Evolutionary conservation across 2,888 invertebrate species (phyloP), one percentile per base, ranked within the genome.

Genomic region (Troides aeacus): DNA sequence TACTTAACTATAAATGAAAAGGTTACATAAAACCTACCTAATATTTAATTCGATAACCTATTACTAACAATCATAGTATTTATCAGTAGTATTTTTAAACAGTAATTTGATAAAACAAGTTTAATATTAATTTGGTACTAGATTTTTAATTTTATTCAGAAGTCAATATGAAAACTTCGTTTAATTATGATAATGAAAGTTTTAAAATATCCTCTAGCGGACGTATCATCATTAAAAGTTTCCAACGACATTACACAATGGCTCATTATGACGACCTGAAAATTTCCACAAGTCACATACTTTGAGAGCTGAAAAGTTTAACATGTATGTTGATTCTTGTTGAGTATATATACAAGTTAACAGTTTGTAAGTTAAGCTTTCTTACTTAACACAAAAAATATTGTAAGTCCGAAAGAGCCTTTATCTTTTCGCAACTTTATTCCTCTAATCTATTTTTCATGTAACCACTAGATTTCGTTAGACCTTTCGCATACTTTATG

Each of bases 241-340:
- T 62, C n/a, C 53, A 53, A 53, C 53, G n/a, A n/a, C 53, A n/a
- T 53, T 58, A 58, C 58, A 58, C n/a, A 58, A 58, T 24, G 58
- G 10, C 58, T 58, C 24, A 58, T 58, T 58, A 53, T 18, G 6
- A 53, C 18, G n/a, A 4, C 18, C n/a, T n/a, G n/a, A 53, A 53
- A 18, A n/a, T 53, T 12, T 53, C 12, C 12, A 57, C 15, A 23
- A 58, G 23, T 58, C 57, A n/a, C 57, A n/a, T 58, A 6, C 23
- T 23, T 12, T 18, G 62, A n/a, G 18, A 30, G 10, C 57, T 67
- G 18, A 23, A 23, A 67, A 67, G 42, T 62, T 67, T 63, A 50
- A 68, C 63, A 59, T 53, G 36, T 46, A 63, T 53, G 68, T 63
- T 59, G 57, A 67, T 63, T 63, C 53, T 62, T 64, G 46, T 68